Base-by-base conservation (phyloP, 1,140 invertebrate genomes). In the Drosophila malerkotliana region DNA sequence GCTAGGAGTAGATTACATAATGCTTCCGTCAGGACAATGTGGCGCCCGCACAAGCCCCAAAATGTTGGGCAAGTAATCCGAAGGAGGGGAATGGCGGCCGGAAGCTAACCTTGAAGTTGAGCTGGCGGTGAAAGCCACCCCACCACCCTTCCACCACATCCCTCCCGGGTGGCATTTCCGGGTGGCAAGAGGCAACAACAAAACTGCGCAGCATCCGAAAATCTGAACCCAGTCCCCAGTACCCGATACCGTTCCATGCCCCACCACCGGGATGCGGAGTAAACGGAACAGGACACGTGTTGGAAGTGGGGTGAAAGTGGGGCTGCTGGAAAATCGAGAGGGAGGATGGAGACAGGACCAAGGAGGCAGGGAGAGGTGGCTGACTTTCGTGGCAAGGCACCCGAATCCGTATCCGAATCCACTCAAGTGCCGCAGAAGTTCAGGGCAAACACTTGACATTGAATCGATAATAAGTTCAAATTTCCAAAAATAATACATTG, bases 31-130 rank as follows among this genome's bases (percentile, higher is more conserved):
- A 56, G 52, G 44, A 67, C 71, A 66, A 64, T 64, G 44, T 63
- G 69, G 54, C 66, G 66, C 52, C 68, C 63, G 62, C 80, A 49
- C 66, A 83, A 83, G 61, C 49, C 45, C 54, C 24, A 21, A 15
- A 32, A 48, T 49, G 69, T 67, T 85, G 61, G 32, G 77, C 39
- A 59, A 60, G 51, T 52, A 48, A 39, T 14, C 47, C 37, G 26
- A 5, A 28, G 26, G 26, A 28, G 26, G 28, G 32, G 26, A 15
- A 32, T 6, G 39, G 66, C 18, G 24, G 12, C 45, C 61, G 77
- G 72, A 81, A 73, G 83, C 79, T 87, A 88, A 87, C 83, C 83
- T 87, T 87, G 83, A 87, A 82, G 83, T 80, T 77, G 60, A 34
- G 62, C 76, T 54, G 34, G 39, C 18, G 47, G 45, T 24, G 61